A percentile compares a stretch with the other conserved stretches of the same genome.
Evolutionary conservation across 2,113 vertebrate species (phyloP).

Genomic region (Percina caprodes): DNA sequence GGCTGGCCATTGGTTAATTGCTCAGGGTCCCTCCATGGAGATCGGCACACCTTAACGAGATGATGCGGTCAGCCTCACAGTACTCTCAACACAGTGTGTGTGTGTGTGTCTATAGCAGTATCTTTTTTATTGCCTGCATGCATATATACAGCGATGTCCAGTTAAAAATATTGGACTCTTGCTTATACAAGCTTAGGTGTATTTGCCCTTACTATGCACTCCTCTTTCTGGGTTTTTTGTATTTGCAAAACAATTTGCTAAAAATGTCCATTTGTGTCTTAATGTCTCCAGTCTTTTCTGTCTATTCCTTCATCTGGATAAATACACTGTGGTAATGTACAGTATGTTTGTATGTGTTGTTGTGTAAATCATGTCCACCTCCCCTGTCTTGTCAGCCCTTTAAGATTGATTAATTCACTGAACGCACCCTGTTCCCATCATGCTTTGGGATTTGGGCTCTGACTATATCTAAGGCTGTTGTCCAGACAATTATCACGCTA

Average conservation of each 20-base stretch:
- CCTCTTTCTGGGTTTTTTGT: no score
- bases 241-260: no score
- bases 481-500: constrained; percentile 47
- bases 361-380: constrained; percentile 5
- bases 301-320: neutral
- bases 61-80: neutral
- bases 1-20: constrained; percentile 78
- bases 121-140: neutral
- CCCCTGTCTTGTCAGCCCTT: constrained; percentile 21
- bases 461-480: constrained; percentile 42
- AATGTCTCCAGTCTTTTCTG: neutral
- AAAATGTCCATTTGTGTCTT: no score
- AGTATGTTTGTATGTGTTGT: neutral
- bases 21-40: constrained; percentile 56
- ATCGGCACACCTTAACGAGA: constrained; percentile 56
- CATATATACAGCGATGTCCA: neutral
- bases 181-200: neutral
- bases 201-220: no score
- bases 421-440: constrained; percentile 51
- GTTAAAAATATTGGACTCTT: neutral
- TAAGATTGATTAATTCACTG: constrained; percentile 54
- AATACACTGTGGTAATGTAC: neutral
- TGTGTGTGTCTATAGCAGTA: neutral
- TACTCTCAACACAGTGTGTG: neutral
- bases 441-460: constrained; percentile 21